phyloP scores from a whole-genome alignment of 2,888 invertebrate genomes.

The Xestia xanthographa region DNA sequence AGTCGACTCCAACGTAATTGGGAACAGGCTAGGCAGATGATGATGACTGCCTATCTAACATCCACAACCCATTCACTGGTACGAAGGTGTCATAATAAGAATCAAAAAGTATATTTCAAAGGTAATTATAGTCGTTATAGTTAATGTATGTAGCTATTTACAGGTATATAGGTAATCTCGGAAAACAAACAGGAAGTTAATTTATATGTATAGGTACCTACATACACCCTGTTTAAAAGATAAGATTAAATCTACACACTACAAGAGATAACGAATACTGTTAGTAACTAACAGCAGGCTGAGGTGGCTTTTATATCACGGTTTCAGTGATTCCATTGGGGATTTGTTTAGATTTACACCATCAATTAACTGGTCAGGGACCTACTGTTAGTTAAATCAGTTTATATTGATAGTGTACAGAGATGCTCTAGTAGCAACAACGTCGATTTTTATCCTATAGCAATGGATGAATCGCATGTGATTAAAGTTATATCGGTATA shows the following conservation, averaged over 20 bases:
- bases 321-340: not conserved
- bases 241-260: conserved; percentile 18
- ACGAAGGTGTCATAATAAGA: not conserved
- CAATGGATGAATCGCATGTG: not conserved
- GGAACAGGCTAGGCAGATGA: too few relatives aligned
- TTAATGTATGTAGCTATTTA: not conserved
- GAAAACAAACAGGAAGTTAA: not conserved
- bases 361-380: not conserved
- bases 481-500: not conserved
- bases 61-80: not conserved
- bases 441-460: too few relatives aligned
- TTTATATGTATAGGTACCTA: too few relatives aligned
- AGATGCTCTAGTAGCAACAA: too few relatives aligned
- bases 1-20: too few relatives aligned
- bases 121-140: not conserved
- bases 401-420: too few relatives aligned
- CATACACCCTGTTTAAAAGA: conserved; percentile 6
- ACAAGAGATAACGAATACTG: not conserved
- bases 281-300: not conserved
- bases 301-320: not conserved
- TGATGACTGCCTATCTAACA: not conserved
- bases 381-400: too few relatives aligned
- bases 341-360: not conserved
- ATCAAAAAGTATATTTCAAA: not conserved
- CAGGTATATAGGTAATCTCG: conserved; percentile 8